Evolutionary conservation across 2,797 vertebrate genomes (phyloP).

Genomic region (Rhinella marina): DNA sequence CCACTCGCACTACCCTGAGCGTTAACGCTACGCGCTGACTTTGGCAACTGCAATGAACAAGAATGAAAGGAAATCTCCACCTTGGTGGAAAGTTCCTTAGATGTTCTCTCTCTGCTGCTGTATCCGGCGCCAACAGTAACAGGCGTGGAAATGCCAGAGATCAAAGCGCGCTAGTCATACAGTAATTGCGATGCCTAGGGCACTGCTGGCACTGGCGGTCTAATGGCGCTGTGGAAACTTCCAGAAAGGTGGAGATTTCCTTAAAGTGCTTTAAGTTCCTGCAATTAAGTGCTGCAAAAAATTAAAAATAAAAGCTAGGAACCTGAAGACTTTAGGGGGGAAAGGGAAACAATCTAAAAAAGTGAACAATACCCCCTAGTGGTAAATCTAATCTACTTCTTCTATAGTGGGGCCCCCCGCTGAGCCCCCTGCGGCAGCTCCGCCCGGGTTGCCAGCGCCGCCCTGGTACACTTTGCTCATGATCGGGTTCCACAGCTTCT

Average conservation of each 20-base stretch:
- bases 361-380: neutral
- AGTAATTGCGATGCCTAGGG: neutral
- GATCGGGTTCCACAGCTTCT: conserved; percentile 85
- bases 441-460: conserved; percentile 68
- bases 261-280: neutral
- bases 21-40: neutral
- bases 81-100: neutral
- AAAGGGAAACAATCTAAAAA: neutral
- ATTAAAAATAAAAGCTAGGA: neutral
- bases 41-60: neutral
- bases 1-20: neutral
- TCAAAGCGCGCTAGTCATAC: neutral
- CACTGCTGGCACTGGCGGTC: neutral
- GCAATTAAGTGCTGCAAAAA: neutral
- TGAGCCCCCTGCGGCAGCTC: conserved; percentile 59
- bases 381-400: conserved; percentile 83
- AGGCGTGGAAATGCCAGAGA: neutral
- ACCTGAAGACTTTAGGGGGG: neutral
- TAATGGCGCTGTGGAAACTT: neutral
- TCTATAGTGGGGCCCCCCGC: conserved; percentile 85
- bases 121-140: neutral
- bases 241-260: neutral
- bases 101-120: no score
- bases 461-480: conserved; percentile 85
- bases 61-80: conserved; percentile 22